Evolutionary conservation across 2,888 invertebrate genomes (phyloP).

Genomic region (Pilophorus perplexus): DNA sequence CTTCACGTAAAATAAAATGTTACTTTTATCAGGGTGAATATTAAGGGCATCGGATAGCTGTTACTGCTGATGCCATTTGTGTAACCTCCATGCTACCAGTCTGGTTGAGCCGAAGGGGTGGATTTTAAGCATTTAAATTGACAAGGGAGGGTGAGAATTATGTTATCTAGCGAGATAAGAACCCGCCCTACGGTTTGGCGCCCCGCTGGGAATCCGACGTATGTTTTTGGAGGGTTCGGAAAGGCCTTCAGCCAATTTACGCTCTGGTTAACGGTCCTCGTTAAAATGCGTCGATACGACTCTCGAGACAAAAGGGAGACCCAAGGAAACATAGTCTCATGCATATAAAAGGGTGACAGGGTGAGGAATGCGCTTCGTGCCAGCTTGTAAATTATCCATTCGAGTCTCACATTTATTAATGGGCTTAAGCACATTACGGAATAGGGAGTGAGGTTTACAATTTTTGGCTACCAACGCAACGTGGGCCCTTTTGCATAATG

Average conservation of each 20-base stretch:
- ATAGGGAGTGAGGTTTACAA: too few species aligned
- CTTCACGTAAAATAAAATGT: too few species aligned
- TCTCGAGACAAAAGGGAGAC: constrained; percentile 19
- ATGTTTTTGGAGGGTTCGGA: neutral
- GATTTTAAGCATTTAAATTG: constrained; percentile 21
- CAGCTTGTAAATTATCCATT: too few species aligned
- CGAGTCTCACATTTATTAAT: too few species aligned
- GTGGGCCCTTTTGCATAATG: too few species aligned
- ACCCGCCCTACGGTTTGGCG: constrained; percentile 7
- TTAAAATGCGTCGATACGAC: constrained; percentile 8
- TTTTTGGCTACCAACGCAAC: too few species aligned
- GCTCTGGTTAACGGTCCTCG: constrained; percentile 18
- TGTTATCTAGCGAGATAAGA: constrained; percentile 35
- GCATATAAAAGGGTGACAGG: constrained; percentile 1
- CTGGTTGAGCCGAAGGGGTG: neutral
- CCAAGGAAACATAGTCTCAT: neutral
- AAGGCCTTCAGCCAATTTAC: neutral
- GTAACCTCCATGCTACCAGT: too few species aligned
- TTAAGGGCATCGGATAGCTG: too few species aligned
- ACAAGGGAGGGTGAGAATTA: constrained; percentile 19
- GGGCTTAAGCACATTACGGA: too few species aligned
- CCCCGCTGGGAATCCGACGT: constrained; percentile 9
- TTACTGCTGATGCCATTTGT: too few species aligned
- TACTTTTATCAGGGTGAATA: too few species aligned
- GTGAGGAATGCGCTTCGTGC: too few species aligned